Evolutionary conservation across 1,140 invertebrate species (phyloP).

Genomic region (Macrotrachela quadricornifera): DNA sequence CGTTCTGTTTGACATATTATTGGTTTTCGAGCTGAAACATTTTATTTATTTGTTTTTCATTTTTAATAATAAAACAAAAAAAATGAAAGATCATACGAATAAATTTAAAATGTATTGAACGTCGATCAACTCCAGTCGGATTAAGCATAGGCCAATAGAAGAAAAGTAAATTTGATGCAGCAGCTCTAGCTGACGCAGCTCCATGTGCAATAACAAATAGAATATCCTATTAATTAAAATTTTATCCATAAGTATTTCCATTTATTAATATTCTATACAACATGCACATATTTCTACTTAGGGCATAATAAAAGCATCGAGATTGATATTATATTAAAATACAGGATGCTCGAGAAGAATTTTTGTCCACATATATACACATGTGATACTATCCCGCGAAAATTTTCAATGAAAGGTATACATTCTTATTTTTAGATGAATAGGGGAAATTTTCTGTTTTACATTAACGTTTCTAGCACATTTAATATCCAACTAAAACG

Average conservation of each 20-base stretch:
- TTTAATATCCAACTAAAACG: too few relatives aligned
- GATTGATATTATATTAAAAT: not conserved
- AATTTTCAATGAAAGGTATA: too few relatives aligned
- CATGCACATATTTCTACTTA: not conserved
- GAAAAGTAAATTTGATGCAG: conserved; percentile 83
- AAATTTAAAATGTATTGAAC: not conserved
- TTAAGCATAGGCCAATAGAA: conserved; percentile 98
- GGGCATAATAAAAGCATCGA: conserved; percentile 1
- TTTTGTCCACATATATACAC: too few relatives aligned
- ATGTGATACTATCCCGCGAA: too few relatives aligned
- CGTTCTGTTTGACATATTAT: conserved; percentile 53
- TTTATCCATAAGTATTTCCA: not conserved
- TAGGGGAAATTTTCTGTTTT: too few relatives aligned
- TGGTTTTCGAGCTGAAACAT: conserved; percentile 30
- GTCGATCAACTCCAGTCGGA: conserved; percentile 58
- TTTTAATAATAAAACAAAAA: not conserved
- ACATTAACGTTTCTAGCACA: too few relatives aligned
- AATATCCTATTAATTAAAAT: conserved; percentile 46
- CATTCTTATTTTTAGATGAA: too few relatives aligned
- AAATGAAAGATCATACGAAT: not conserved
- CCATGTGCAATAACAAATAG: conserved; percentile 89
- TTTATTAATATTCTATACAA: not conserved
- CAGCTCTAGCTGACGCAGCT: conserved; percentile 61
- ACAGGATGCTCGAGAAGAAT: too few relatives aligned
- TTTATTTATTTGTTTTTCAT: conserved; percentile 2